Conservation (phyloP, 1,140 invertebrate species). For the Potamilus streckersoni region DNA sequence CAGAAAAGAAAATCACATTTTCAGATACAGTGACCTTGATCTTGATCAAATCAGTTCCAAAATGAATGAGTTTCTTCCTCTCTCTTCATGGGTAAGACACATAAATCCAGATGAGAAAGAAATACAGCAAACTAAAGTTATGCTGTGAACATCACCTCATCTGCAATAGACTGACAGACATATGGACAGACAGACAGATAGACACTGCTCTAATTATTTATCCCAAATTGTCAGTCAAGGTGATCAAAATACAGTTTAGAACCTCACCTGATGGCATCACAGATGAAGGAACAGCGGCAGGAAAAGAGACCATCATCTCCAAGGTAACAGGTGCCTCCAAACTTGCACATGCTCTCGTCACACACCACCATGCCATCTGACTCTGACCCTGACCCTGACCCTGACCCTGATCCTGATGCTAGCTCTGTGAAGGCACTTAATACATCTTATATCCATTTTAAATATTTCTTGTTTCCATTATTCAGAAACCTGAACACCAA, state of each 20-base stretch:
- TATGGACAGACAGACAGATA: background rate
- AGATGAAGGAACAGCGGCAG: slow-evolving; percentile 65
- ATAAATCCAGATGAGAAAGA: too few relatives aligned
- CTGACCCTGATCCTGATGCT: background rate
- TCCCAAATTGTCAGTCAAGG: background rate
- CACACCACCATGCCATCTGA: slow-evolving; percentile 70
- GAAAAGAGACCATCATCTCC: slow-evolving; percentile 28
- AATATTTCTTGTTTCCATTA: too few relatives aligned
- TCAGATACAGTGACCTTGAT: too few relatives aligned
- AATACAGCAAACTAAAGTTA: too few relatives aligned
- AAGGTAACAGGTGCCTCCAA: slow-evolving; percentile 80
- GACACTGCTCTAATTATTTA: background rate
- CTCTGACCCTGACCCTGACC: background rate
- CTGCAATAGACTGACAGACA: background rate
- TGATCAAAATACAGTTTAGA: background rate
- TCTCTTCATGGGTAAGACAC: too few relatives aligned
- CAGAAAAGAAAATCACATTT: too few relatives aligned
- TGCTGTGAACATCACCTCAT: too few relatives aligned
- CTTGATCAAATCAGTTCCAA: too few relatives aligned
- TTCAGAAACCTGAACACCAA: too few relatives aligned
- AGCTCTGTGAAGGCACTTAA: too few relatives aligned
- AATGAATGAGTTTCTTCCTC: too few relatives aligned
- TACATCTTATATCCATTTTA: too few relatives aligned
- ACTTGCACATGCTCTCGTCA: slow-evolving; percentile 84
- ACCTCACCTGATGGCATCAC: slow-evolving; percentile 63